Conservation (phyloP, 2,888 invertebrate genomes). For the Polydrusus cervinus region DNA sequence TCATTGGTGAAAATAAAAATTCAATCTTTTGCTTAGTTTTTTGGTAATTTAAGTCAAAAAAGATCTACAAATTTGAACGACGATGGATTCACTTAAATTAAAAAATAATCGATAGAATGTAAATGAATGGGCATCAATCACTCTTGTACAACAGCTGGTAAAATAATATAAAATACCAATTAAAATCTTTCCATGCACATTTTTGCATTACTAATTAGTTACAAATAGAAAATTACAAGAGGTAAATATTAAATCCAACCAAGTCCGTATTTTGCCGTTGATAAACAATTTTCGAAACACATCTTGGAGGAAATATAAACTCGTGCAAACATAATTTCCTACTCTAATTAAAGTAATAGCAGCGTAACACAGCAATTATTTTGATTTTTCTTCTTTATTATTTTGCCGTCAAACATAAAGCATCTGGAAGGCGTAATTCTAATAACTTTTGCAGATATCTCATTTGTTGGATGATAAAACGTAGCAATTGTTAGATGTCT, state of each 20-base stretch:
- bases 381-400: conserved; percentile 21
- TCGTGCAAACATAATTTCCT: conserved; percentile 20
- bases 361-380: conserved; percentile 21
- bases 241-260: conserved; percentile 17
- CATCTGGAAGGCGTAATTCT: conserved; percentile 7
- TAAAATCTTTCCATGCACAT: conserved; percentile 8
- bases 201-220: conserved; percentile 6
- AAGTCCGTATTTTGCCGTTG: conserved; percentile 8
- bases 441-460: conserved; percentile 3
- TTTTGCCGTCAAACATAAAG: neutral
- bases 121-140: too few species aligned
- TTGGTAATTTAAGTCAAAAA: too few species aligned
- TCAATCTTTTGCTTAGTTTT: too few species aligned
- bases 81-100: too few species aligned
- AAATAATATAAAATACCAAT: neutral
- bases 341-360: conserved; percentile 36
- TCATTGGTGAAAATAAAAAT: too few species aligned
- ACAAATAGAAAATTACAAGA: conserved; percentile 27
- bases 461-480: too few species aligned
- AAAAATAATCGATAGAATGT: too few species aligned
- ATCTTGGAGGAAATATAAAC: conserved; percentile 31
- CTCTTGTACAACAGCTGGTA: conserved; percentile 8
- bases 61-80: too few species aligned
- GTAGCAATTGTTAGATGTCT: too few species aligned
- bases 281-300: conserved; percentile 34